These are phyloP conservation scores for Damaliscus lunatus DNA, from an alignment of 2,113 vertebrate genomes.

Conservation along the genomic window DNA sequence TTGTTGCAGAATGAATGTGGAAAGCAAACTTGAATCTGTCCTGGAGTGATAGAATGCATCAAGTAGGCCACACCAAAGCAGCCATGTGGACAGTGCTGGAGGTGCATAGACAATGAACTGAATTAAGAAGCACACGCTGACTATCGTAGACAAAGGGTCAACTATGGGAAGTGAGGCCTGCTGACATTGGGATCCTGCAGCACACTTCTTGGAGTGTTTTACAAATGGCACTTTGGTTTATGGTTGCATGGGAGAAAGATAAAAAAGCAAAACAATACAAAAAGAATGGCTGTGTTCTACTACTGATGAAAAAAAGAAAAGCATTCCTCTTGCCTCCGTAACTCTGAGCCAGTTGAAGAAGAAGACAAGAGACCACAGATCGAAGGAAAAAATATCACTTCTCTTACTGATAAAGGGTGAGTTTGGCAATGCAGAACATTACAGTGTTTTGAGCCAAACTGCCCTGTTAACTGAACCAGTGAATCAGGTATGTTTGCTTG, in stretches of 20 bases:
- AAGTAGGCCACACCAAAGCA: not conserved
- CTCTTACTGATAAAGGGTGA: not conserved
- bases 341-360: not conserved
- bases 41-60: not conserved
- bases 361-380: not conserved
- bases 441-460: not conserved
- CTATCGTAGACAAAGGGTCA: not conserved
- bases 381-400: not conserved
- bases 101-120: not conserved
- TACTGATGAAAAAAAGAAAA: not conserved
- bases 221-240: not conserved
- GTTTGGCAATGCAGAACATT: not conserved
- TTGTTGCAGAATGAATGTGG: not conserved
- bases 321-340: not conserved
- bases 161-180: not conserved
- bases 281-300: not conserved
- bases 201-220: not conserved
- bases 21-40: not conserved
- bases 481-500: not conserved
- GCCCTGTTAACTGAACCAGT: not conserved
- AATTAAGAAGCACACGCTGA: not conserved
- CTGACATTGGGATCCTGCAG: not conserved
- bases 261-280: not conserved
- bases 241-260: not conserved
- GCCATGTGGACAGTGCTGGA: too few species aligned